phyloP scores from a whole-genome alignment of 2,888 invertebrate genomes.

The Pristionchus mayeri region DNA sequence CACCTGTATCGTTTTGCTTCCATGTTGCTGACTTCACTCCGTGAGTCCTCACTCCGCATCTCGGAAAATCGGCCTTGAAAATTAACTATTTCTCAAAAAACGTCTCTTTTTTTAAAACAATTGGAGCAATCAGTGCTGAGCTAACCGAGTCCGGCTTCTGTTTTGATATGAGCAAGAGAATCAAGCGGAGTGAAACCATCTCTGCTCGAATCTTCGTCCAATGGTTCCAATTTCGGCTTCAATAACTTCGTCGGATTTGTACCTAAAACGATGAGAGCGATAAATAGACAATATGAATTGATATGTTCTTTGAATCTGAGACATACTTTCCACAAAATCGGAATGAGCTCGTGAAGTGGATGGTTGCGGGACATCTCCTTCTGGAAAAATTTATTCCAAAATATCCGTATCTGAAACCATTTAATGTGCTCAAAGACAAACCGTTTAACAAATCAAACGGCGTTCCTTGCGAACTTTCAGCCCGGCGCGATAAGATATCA shows the following conservation, averaged over 20 bases:
- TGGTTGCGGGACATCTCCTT: slow-evolving; percentile 24
- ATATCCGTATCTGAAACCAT: neutral
- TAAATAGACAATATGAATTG: neutral
- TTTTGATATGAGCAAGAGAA: neutral
- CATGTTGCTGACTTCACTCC: slow-evolving; percentile 21
- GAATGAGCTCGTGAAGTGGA: slow-evolving; percentile 45
- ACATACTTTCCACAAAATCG: slow-evolving; percentile 1
- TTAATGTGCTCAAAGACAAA: neutral
- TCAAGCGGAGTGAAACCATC: neutral
- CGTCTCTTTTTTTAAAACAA: neutral
- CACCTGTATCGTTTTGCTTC: slow-evolving; percentile 23
- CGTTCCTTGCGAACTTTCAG: neutral
- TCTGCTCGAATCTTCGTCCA: slow-evolving; percentile 31
- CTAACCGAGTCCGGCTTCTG: slow-evolving; percentile 1
- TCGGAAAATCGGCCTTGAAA: slow-evolving; percentile 3
- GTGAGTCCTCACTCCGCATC: slow-evolving; percentile 17
- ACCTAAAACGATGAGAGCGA: neutral
- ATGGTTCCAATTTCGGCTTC: slow-evolving; percentile 45
- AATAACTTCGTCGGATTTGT: slow-evolving; percentile 5
- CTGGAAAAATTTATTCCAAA: neutral
- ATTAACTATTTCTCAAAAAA: neutral
- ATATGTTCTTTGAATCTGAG: neutral
- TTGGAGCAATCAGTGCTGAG: neutral
- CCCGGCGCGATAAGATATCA: too few species aligned
- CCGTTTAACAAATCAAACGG: neutral